These are phyloP conservation scores for Scaptomyza cyrtandrae DNA, from an alignment of 2,888 invertebrate species.

Conservation along the genomic window DNA sequence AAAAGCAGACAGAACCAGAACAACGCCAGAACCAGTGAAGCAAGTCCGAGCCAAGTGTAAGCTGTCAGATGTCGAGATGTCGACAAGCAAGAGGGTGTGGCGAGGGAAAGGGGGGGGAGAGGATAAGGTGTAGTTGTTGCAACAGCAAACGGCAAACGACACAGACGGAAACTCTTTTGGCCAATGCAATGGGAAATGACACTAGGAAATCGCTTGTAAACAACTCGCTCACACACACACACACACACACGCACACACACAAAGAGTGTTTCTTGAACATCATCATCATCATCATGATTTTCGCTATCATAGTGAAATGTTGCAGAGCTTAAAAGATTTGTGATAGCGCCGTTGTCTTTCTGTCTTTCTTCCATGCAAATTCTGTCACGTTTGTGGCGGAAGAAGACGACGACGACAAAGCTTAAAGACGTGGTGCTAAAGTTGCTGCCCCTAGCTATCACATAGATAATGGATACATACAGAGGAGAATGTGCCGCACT, in stretches of 20 bases:
- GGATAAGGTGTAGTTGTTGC: not conserved
- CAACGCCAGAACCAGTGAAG: conserved; percentile 66
- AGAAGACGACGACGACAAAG: conserved; percentile 42
- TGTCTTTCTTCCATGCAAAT: conserved; percentile 51
- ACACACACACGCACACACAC: conserved; percentile 13
- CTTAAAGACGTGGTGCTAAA: conserved; percentile 61
- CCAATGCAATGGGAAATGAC: conserved; percentile 70
- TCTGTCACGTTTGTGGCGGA: conserved; percentile 68
- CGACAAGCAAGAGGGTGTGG: no score
- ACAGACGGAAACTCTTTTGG: conserved; percentile 53
- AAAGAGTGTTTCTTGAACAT: conserved; percentile 3
- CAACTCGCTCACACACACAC: conserved; percentile 42
- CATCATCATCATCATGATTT: conserved; percentile 13
- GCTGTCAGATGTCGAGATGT: conserved; percentile 65
- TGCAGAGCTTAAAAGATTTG: conserved; percentile 25
- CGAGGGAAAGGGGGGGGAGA: no score
- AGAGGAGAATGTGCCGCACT: conserved; percentile 1
- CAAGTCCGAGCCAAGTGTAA: conserved; percentile 82
- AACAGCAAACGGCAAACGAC: not conserved
- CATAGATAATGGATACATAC: conserved; percentile 3
- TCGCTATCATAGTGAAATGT: conserved; percentile 29
- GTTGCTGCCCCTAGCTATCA: conserved; percentile 37
- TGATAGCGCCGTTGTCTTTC: conserved; percentile 33
- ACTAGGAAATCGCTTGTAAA: conserved; percentile 79
- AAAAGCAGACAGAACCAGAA: conserved; percentile 28